These are phyloP conservation scores for Tyto alba DNA, from an alignment of 2,113 vertebrate species.

Conservation along the genomic window DNA sequence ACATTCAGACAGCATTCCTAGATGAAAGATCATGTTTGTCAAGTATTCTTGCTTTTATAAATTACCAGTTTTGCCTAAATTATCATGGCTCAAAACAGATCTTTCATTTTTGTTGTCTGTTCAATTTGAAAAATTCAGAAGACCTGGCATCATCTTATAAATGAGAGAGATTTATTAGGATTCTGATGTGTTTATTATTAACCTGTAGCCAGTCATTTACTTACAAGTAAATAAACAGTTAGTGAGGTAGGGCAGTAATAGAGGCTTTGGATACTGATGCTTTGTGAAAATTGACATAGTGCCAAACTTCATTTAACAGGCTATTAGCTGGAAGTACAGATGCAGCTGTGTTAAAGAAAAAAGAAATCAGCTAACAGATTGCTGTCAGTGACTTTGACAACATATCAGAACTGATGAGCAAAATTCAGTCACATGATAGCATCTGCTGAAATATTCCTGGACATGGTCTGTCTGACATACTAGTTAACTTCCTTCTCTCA, in stretches of 20 bases:
- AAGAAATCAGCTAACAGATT: background rate
- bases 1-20: background rate
- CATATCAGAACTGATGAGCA: background rate
- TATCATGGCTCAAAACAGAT: background rate
- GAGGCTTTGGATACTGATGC: background rate
- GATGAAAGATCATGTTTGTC: background rate
- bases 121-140: background rate
- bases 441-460: background rate
- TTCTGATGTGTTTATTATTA: background rate
- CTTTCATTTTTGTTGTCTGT: background rate
- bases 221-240: background rate
- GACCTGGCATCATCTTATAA: background rate
- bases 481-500: background rate
- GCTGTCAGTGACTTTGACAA: background rate
- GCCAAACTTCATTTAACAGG: background rate
- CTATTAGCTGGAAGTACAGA: background rate
- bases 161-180: background rate
- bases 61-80: background rate
- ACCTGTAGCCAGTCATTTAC: background rate
- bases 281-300: background rate
- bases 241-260: background rate
- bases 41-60: background rate
- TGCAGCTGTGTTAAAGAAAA: background rate
- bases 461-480: background rate
- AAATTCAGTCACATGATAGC: background rate